Conservation (phyloP, 2,113 vertebrate genomes). For the Muntiacus muntjak region DNA sequence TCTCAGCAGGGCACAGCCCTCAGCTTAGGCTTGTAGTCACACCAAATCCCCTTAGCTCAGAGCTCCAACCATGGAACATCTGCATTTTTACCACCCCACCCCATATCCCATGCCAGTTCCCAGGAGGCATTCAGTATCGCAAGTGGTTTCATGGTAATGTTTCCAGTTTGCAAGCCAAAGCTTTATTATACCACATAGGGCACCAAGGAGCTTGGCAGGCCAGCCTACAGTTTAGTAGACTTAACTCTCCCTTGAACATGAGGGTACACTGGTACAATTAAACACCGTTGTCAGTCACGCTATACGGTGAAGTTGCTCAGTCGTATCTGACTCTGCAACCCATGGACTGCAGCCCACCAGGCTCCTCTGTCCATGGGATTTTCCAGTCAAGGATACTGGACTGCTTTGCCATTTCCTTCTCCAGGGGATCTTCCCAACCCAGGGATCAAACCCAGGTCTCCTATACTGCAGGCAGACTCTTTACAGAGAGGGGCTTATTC, state of each 20-base stretch:
- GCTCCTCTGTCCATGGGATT: background rate
- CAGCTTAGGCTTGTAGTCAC: background rate
- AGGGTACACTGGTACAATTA: background rate
- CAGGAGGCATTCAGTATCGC: background rate
- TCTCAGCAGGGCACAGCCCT: background rate
- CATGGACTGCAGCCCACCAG: background rate
- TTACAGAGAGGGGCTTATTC: background rate
- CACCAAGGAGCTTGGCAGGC: background rate
- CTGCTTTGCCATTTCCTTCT: background rate
- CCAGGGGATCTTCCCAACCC: background rate
- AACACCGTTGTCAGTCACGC: background rate
- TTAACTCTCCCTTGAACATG: background rate
- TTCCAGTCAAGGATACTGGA: background rate
- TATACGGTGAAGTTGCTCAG: background rate
- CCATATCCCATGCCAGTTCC: background rate
- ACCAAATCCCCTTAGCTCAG: background rate
- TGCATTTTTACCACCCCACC: background rate
- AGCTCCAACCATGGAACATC: background rate
- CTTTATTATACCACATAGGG: background rate
- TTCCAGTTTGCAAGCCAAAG: background rate
- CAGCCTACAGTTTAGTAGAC: background rate
- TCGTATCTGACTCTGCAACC: background rate
- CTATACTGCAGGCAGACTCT: background rate
- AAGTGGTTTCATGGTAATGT: background rate
- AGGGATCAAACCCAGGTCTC: background rate